Evolutionary conservation across 2,888 invertebrate genomes (phyloP).

Genomic region (Apotomis betuletana): DNA sequence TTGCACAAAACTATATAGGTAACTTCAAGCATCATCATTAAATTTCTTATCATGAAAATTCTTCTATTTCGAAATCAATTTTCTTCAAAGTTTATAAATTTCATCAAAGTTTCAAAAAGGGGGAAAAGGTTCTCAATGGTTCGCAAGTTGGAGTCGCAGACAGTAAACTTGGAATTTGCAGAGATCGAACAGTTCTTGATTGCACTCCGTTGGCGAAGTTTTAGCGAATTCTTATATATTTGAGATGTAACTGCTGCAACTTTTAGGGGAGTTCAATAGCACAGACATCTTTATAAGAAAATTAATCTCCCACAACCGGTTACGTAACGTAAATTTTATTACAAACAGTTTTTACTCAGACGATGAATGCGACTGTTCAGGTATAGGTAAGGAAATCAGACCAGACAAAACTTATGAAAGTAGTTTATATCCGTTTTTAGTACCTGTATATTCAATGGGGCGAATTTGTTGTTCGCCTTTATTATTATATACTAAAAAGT

Average conservation of each 20-base stretch:
- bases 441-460: no score
- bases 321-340: no score
- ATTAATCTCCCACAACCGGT: no score
- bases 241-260: slow-evolving; percentile 23
- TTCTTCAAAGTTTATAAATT: slow-evolving; percentile 69
- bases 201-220: slow-evolving; percentile 70
- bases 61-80: slow-evolving; percentile 61
- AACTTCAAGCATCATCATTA: slow-evolving; percentile 10
- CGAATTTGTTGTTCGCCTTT: no score
- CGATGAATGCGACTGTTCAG: no score
- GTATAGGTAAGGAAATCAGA: no score
- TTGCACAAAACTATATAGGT: no score
- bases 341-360: no score
- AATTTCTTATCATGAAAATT: slow-evolving; percentile 37
- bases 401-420: no score
- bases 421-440: no score
- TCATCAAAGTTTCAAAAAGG: slow-evolving; percentile 68
- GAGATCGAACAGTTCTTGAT: slow-evolving; percentile 71
- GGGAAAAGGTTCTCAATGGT: slow-evolving; percentile 61
- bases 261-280: slow-evolving; percentile 36
- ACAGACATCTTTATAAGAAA: background rate
- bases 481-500: no score
- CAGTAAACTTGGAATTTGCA: slow-evolving; percentile 62
- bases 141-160: slow-evolving; percentile 65
- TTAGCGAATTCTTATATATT: slow-evolving; percentile 60